Evolutionary conservation across 53 echinoderm and acorn worm genomes (phyloP).

Genomic region (Actinopyga echinites): DNA sequence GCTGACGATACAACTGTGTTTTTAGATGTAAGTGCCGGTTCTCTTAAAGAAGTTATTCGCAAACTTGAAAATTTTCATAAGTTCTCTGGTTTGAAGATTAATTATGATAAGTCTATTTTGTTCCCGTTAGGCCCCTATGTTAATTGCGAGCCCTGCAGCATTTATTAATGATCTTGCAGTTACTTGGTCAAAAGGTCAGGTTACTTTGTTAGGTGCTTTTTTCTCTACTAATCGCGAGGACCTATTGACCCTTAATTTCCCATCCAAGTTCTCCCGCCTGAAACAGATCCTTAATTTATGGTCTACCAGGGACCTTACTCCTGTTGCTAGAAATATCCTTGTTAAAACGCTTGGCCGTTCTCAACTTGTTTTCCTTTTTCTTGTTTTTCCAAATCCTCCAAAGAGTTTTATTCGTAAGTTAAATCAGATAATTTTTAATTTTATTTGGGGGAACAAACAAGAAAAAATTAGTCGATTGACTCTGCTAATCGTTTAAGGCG

Average conservation of each 20-base stretch:
- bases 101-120: no score
- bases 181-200: not conserved
- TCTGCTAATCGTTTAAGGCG: no score
- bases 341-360: not conserved
- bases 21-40: no score
- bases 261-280: not conserved
- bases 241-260: not conserved
- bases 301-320: not conserved
- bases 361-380: not conserved
- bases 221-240: not conserved
- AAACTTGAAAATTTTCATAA: no score
- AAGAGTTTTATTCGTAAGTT: not conserved
- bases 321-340: not conserved
- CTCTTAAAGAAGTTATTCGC: no score
- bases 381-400: conserved; percentile 1
- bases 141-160: no score
- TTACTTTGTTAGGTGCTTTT: not conserved
- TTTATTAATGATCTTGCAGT: no score
- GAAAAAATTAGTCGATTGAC: not conserved
- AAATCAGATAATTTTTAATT: not conserved
- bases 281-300: not conserved
- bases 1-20: no score
- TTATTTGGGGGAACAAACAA: not conserved
- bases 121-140: no score
- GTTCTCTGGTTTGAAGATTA: no score